Base-by-base conservation (phyloP, 2,888 invertebrate species). In the Apantesis nais region DNA sequence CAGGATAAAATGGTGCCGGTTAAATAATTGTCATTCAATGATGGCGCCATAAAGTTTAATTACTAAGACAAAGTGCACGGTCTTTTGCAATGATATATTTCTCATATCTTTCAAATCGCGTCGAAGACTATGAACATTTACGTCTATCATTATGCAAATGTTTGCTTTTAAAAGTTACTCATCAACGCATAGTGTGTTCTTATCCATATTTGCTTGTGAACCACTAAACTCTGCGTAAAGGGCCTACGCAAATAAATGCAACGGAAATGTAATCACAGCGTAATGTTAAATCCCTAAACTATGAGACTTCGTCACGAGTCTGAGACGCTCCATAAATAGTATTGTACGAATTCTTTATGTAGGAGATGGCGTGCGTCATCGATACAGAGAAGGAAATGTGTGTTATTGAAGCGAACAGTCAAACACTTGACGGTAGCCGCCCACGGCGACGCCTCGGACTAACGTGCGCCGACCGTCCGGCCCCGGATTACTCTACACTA, bases 241-340 rank as follows among this genome's bases (percentile, higher is more conserved):
- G 75, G 71, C 68, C 61, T 34, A 74, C 73, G 66, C 74, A 81
- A 79, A 75, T 74, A 81, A 74, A 66, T 68, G 34, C 66, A 77
- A 67, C 74, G 76, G 77, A 81, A 78, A 78, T 67, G 72, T 76
- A 74, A 78, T 78, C 74, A 74, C 74, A 72, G 66, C 65, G 78
- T 78, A 77, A 83, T 82, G 78, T 81, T 84, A 79, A 82, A 87
- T 83, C 82, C 83, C 77, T 80, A 79, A 83, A 82, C 78, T 80
- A 78, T 77, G 73, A 68, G 72, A 69, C 60, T 61, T 80, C 78
- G 78, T 85, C 85, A 85, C 77, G 58, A 78, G 73, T 76, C 74
- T 75, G 78, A 75, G 78, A 71, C 80, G 72, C 71, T 69, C 93
- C 93, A 87, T 92, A 93, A 90, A 92, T 91, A 91, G 93, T 86